Base-by-base conservation (phyloP, 2,797 vertebrate species). In the Enteromius viviparus region DNA sequence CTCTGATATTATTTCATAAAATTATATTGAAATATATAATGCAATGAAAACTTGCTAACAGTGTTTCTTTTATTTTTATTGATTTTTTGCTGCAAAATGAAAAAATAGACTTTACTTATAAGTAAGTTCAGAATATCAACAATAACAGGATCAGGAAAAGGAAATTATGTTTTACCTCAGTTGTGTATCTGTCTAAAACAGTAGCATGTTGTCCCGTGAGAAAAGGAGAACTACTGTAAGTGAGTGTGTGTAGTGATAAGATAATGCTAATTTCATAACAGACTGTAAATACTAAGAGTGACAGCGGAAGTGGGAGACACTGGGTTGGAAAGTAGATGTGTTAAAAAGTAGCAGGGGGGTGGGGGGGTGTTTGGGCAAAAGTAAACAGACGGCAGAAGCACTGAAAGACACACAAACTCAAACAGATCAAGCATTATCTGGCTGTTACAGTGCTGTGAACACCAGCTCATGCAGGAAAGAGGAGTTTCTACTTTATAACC, bases 351-450 rank as follows among this genome's bases (percentile, higher is more conserved):
- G 21, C 42, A 23, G 51, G 47, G 19, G 29, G 7, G 0, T 3
- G 2, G 32, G 32, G 32, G 32, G 32, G 32, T 3, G 32, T 32
- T 32, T 32, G 32, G 23, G 15, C 29, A 72, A 81, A 58, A 66
- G 66, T 58, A 80, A 49, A 62, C 84, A 84, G 49, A 32, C 5
- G 60, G 68, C 32, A 83, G 53, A 70, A 78, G 70, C 87, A 81
- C 71, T 79, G 37, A 81, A 76, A 82, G 32, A 72, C 69, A 37
- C 74, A 47, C 82, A 84, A 68, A 81, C 51, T 34, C 66, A 84
- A 47, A 75, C 69, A 84, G 84, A 62, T 32, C 34, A 32, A 7
- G n/a, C 32, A 55, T 70, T 69, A 40, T 75, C 74, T 66, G 14
- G 15, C 34, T 42, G 76, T 69, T 55, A 12, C 34, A 32, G 76